Percentiles rank a stretch among this genome's conserved stretches.
Evolutionary conservation across 2,888 invertebrate species (phyloP).

Genomic region (Trachelus iudaicus): DNA sequence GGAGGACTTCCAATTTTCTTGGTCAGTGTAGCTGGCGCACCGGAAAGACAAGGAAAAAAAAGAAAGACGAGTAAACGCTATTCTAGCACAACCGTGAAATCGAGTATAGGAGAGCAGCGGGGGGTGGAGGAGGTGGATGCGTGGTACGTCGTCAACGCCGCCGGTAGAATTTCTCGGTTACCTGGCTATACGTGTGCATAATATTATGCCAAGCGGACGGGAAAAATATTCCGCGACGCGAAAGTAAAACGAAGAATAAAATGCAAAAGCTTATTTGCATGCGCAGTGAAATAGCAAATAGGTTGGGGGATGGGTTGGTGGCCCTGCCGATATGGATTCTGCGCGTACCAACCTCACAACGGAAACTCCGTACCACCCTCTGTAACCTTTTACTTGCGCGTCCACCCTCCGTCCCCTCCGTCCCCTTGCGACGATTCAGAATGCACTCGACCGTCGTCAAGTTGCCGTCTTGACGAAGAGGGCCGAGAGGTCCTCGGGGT

Average conservation of each 20-base stretch:
- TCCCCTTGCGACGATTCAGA: background rate
- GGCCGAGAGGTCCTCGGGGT: background rate
- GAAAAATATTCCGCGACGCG: slow-evolving; percentile 36
- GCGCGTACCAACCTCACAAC: background rate
- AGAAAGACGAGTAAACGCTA: background rate
- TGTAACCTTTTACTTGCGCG: background rate
- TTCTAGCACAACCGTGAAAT: background rate
- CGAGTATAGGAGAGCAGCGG: background rate
- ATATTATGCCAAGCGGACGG: slow-evolving; percentile 28
- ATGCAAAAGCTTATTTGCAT: slow-evolving; percentile 33
- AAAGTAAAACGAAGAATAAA: slow-evolving; percentile 13
- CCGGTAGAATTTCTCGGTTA: slow-evolving; percentile 39
- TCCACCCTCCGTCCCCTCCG: background rate
- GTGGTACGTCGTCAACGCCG: slow-evolving; percentile 3
- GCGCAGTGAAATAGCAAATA: slow-evolving; percentile 27
- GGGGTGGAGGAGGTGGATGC: background rate
- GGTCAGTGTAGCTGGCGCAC: background rate
- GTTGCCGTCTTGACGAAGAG: background rate
- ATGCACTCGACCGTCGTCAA: no score
- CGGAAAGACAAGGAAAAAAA: background rate
- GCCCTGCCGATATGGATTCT: slow-evolving; percentile 1
- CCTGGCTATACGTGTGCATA: slow-evolving; percentile 34
- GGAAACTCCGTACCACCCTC: background rate
- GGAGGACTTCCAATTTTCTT: background rate
- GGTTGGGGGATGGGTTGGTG: slow-evolving; percentile 7